These are phyloP conservation scores for Paragorgia papillata DNA, from an alignment of 92 coral and sea anemone species.

Conservation along the genomic window DNA sequence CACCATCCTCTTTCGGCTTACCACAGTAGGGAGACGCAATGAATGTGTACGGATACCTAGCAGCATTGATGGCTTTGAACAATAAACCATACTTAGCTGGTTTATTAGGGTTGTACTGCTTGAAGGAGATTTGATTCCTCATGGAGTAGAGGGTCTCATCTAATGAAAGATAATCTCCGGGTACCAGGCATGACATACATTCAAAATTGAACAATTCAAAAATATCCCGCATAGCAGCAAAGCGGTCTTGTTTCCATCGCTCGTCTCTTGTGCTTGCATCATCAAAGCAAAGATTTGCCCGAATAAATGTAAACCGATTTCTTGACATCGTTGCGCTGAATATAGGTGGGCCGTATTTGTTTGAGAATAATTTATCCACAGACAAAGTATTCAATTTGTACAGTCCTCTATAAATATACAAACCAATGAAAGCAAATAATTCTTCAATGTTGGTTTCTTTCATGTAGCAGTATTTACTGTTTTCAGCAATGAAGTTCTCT, in stretches of 20 bases:
- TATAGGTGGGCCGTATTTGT: constrained; percentile 8
- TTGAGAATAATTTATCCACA: too few relatives aligned
- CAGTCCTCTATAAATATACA: too few relatives aligned
- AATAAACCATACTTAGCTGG: constrained; percentile 49
- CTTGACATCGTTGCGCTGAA: constrained; percentile 32
- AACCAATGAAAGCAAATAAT: too few relatives aligned
- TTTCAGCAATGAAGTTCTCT: too few relatives aligned
- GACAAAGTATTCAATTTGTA: too few relatives aligned
- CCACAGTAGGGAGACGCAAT: constrained; percentile 13
- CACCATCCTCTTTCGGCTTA: constrained; percentile 25
- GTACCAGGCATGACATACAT: constrained; percentile 8
- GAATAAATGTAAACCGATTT: constrained; percentile 27
- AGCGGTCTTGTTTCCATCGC: constrained; percentile 19
- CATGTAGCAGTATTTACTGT: too few relatives aligned
- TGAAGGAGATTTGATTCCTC: constrained; percentile 35
- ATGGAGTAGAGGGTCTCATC: constrained; percentile 45
- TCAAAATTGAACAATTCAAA: constrained; percentile 27
- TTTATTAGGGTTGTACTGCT: constrained; percentile 50
- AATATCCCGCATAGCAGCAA: constrained; percentile 19
- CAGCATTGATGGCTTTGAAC: constrained; percentile 48
- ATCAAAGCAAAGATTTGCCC: constrained; percentile 23
- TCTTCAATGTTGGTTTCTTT: too few relatives aligned
- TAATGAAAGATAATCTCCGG: constrained; percentile 4
- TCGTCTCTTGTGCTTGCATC: constrained; percentile 20
- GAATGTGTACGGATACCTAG: constrained; percentile 37